These are phyloP conservation scores for Euplexia lucipara DNA, from an alignment of 2,888 invertebrate species.

Conservation along the genomic window DNA sequence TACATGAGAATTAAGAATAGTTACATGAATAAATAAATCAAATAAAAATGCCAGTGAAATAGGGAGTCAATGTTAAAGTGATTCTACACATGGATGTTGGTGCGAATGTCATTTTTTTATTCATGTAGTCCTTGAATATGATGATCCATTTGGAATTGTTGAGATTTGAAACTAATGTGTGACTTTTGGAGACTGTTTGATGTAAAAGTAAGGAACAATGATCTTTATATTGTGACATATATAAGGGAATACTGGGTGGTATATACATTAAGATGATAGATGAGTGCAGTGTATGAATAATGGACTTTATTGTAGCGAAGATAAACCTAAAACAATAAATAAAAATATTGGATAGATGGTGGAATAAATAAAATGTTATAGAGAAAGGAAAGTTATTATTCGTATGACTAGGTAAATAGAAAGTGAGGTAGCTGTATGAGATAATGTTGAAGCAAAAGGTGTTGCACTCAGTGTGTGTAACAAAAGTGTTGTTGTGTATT, in stretches of 20 bases:
- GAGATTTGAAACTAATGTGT: slow-evolving; percentile 70
- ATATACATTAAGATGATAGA: slow-evolving; percentile 78
- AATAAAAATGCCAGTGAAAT: slow-evolving; percentile 84
- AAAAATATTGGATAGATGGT: slow-evolving; percentile 61
- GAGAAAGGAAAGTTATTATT: slow-evolving; percentile 50
- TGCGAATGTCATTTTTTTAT: slow-evolving; percentile 86
- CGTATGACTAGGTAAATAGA: slow-evolving; percentile 51
- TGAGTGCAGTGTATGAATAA: slow-evolving; percentile 78
- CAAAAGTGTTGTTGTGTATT: slow-evolving; percentile 47
- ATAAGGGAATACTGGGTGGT: slow-evolving; percentile 74
- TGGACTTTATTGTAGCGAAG: slow-evolving; percentile 84
- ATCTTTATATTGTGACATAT: slow-evolving; percentile 77
- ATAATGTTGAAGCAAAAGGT: slow-evolving; percentile 60
- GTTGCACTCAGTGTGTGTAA: slow-evolving; percentile 50
- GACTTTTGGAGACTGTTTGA: slow-evolving; percentile 72
- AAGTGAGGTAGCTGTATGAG: slow-evolving; percentile 57
- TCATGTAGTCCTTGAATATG: slow-evolving; percentile 85
- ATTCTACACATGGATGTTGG: slow-evolving; percentile 87
- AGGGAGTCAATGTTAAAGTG: slow-evolving; percentile 84
- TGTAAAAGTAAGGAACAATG: slow-evolving; percentile 72
- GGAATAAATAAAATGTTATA: slow-evolving; percentile 56
- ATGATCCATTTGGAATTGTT: slow-evolving; percentile 81
- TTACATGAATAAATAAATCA: slow-evolving; percentile 60
- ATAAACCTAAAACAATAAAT: slow-evolving; percentile 90
- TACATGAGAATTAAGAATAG: slow-evolving; percentile 24